Base-by-base conservation (phyloP, 2,888 invertebrate genomes). In the Hipparchia semele region DNA sequence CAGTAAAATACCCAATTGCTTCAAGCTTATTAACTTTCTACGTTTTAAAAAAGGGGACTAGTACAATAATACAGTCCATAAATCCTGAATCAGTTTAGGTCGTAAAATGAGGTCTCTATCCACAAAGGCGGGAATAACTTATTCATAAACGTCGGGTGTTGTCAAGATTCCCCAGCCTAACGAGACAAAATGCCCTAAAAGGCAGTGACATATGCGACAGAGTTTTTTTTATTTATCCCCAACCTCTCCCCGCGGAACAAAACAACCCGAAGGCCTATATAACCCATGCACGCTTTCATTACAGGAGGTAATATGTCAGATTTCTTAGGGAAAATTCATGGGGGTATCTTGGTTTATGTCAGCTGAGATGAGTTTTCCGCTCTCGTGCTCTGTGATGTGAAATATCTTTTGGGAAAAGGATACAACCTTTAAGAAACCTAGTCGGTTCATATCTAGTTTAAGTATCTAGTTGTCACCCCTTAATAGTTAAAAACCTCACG, bases 161-260 rank as follows among this genome's bases (percentile, higher is more conserved):
- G 58, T 68, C 72, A 70, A 59, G 72, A 70, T 72, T 72, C 39
- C 7, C 60, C n/a, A 64, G 46, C 33, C 46, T 74, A 74, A 75
- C 65, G 72, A 68, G 68, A 72, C 61, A 70, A 75, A 70, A 72
- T 70, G 65, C 68, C 61, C 45, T 64, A 70, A 65, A 68, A 64
- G 66, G 66, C 70, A 71, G 60, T 71, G 58, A 70, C 58, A 61
- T 62, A 71, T 60, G 62, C 45, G 60, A 65, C 66, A 46, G 39
- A 39, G 58, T 68, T 49, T 53, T 53, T 53, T 60, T 70, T 70
- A 70, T 75, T 75, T 68, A 70, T 70, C 54, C 46, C 46, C 60
- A 72, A 72, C 46, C 53, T 64, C 53, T 70, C 74, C 74, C 72
- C 10, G 23, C 13, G 71, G 71, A 51, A 59, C 64, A 56, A 23